Conservation (phyloP, 2,888 invertebrate species). For the Mimumesa dahlbomi region DNA sequence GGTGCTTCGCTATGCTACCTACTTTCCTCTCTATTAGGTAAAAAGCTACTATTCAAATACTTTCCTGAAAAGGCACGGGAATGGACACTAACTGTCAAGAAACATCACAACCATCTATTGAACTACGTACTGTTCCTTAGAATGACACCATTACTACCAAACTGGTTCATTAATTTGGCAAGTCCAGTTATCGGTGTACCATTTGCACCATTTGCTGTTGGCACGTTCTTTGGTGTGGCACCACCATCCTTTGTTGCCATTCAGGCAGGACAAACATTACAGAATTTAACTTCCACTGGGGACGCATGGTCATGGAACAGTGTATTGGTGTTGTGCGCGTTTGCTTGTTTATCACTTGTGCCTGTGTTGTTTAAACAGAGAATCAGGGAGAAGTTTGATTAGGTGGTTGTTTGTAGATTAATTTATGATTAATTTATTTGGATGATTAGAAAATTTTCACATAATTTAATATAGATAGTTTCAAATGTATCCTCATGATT, state of each 20-base stretch:
- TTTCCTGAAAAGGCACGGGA: slow-evolving; percentile 92
- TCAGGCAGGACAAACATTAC: slow-evolving; percentile 97
- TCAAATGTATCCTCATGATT: no score
- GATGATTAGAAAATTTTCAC: no score
- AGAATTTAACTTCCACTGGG: slow-evolving; percentile 93
- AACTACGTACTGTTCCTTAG: slow-evolving; percentile 98
- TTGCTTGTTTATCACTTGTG: slow-evolving; percentile 91
- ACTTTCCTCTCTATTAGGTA: slow-evolving; percentile 94
- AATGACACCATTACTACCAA: slow-evolving; percentile 98
- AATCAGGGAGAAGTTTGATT: slow-evolving; percentile 57
- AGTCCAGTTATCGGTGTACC: slow-evolving; percentile 99
- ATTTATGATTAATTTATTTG: no score
- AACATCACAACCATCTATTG: slow-evolving; percentile 93
- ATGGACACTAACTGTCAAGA: slow-evolving; percentile 92
- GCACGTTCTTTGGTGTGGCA: slow-evolving; percentile 97
- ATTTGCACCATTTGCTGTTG: slow-evolving; percentile 93
- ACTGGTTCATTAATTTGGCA: slow-evolving; percentile 99
- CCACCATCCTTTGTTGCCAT: slow-evolving; percentile 99
- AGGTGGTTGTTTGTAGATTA: no score
- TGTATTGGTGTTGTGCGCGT: slow-evolving; percentile 87
- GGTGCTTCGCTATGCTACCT: slow-evolving; percentile 98
- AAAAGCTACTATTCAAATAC: slow-evolving; percentile 91
- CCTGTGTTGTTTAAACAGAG: slow-evolving; percentile 93
- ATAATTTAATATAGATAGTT: no score
- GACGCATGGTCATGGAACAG: slow-evolving; percentile 95